Conservation (phyloP, 2,888 invertebrate species). For the Tuta absoluta region DNA sequence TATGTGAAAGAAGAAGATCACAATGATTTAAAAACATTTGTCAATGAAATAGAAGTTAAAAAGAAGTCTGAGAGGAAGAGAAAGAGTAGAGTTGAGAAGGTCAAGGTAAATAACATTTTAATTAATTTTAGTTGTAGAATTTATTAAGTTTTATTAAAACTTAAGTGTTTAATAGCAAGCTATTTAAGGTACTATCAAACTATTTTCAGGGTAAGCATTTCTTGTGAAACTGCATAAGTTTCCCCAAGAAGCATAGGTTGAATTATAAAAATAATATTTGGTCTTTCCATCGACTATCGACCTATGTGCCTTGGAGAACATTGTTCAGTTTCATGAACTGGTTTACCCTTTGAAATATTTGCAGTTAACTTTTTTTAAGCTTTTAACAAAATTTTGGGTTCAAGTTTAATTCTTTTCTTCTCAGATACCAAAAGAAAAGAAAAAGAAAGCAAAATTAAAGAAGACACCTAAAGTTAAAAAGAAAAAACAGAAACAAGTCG, state of each 20-base stretch:
- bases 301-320: no score
- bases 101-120: neutral
- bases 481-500: constrained; percentile 5
- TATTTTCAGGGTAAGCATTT: no score
- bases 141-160: neutral
- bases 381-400: no score
- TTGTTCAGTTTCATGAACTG: no score
- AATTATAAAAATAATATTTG: no score
- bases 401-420: neutral
- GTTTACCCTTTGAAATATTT: no score
- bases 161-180: neutral
- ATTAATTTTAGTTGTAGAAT: no score
- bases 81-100: constrained; percentile 27
- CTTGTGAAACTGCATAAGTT: no score
- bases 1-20: constrained; percentile 44
- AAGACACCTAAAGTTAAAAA: neutral
- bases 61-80: constrained; percentile 38
- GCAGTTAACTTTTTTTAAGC: no score
- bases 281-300: no score
- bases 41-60: constrained; percentile 45
- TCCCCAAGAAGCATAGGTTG: no score
- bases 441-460: constrained; percentile 28
- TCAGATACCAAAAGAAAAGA: constrained; percentile 32
- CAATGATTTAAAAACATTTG: constrained; percentile 59
- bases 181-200: no score